phyloP scores from a whole-genome alignment of 2,888 invertebrate species.

The Pachydiplax longipennis region DNA sequence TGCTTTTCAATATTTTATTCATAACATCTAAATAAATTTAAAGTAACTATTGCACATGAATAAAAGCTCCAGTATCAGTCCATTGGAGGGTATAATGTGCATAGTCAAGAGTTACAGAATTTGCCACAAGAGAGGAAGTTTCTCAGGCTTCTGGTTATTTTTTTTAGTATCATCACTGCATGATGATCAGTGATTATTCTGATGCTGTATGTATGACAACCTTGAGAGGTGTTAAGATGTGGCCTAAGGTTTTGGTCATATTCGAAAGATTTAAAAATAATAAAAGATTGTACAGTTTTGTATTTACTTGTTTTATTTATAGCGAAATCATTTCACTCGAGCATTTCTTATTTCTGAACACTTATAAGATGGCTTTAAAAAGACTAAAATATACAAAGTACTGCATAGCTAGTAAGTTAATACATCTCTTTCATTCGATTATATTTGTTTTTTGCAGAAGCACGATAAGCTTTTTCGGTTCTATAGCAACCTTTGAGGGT shows the following conservation, averaged over 20 bases:
- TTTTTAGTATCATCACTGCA: constrained; percentile 5
- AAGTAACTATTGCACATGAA: constrained; percentile 2
- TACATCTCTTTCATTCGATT: no score
- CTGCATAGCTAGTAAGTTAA: no score
- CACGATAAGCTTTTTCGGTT: no score
- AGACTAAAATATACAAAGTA: no score
- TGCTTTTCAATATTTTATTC: constrained; percentile 20
- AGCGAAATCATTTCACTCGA: not conserved
- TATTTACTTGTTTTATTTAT: constrained; percentile 1
- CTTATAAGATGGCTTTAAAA: no score
- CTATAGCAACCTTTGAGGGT: no score
- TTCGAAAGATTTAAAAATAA: constrained; percentile 32
- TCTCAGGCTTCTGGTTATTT: constrained; percentile 24
- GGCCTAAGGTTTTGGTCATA: constrained; percentile 29
- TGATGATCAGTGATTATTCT: constrained; percentile 32
- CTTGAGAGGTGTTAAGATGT: constrained; percentile 28
- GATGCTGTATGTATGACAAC: constrained; percentile 37
- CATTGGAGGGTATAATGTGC: not conserved
- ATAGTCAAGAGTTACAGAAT: not conserved
- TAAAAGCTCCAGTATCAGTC: not conserved
- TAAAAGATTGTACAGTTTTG: constrained; percentile 43
- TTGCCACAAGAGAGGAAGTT: not conserved
- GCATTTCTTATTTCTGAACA: no score
- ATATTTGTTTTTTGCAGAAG: no score
- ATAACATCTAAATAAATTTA: not conserved